Base-by-base conservation (phyloP, 2,888 invertebrate genomes). In the Gandaritis pyraliata region DNA sequence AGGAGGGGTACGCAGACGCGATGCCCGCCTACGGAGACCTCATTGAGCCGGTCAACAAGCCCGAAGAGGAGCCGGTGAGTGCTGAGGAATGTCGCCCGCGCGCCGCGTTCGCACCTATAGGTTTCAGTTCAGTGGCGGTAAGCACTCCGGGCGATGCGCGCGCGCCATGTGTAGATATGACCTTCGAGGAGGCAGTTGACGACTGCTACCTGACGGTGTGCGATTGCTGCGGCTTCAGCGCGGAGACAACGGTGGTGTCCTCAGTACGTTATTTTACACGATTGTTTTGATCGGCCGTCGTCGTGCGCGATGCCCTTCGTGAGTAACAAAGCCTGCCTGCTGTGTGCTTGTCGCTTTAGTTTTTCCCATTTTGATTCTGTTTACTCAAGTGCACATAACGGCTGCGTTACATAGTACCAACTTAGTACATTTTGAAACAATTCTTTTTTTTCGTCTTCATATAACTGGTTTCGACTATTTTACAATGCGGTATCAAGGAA, bases 21-120 rank as follows among this genome's bases (percentile, higher is more conserved):
- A 93, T 93, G 93, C 91, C 92, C 71, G 88, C 93, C 41, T 92
- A 92, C 86, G 93, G 93, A 78, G 92, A 93, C 83, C 90, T 93
- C 76, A 85, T 93, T 85, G 90, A 87, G 81, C 85, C 90, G 73
- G 81, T 85, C 69, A 72, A 72, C 80, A 75, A 79, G 77, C 76
- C 79, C 71, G 78, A 80, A 75, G 81, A 72, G 78, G 81, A 77
- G 74, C 77, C 86, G 87, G 87, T 86, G 85, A 86, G 87, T 86
- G 81, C 73, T 60, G 65, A 64, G 66, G 70, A 65, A 68, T 62
- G 75, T 47, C 52, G 52, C 41, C 48, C 51, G 56, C 56, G 33
- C 48, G 41, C 11, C 56, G 65, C 65, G 55, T 69, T 56, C 55
- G 51, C 43, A 4, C 16, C 16, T 43, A 6, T 43, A 43, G 43